A percentile compares a stretch with the other conserved stretches of the same genome.
Evolutionary conservation across 2,888 invertebrate species (phyloP).

Genomic region (Tryphoninae sp.): DNA sequence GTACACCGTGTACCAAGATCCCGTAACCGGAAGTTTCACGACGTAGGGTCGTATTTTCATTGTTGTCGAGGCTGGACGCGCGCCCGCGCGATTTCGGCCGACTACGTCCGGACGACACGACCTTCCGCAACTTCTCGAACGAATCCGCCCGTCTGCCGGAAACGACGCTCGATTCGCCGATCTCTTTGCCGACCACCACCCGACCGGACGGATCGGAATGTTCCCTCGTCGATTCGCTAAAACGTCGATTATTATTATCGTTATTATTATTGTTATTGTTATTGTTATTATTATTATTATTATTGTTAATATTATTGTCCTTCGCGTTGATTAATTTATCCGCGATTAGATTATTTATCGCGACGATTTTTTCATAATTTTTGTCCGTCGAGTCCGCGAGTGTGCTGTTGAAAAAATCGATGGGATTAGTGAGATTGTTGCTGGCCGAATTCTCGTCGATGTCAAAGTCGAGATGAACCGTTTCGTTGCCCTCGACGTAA

Average conservation of each 20-base stretch:
- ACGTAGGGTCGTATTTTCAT: slow-evolving; percentile 35
- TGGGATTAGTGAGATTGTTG: slow-evolving; percentile 8
- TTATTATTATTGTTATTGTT: neutral
- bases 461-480: slow-evolving; percentile 58
- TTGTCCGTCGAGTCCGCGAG: neutral
- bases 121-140: slow-evolving; percentile 59
- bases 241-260: neutral
- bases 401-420: neutral
- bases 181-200: slow-evolving; percentile 20
- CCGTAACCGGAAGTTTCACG: slow-evolving; percentile 51
- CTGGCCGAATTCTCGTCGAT: slow-evolving; percentile 31
- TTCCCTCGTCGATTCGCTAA: neutral
- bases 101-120: slow-evolving; percentile 48
- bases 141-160: slow-evolving; percentile 53
- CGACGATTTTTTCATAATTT: neutral
- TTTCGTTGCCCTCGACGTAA: slow-evolving; percentile 51
- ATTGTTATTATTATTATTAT: neutral
- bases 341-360: neutral
- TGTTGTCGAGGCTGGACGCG: neutral
- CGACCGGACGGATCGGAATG: slow-evolving; percentile 18
- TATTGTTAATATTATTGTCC: neutral
- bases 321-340: neutral
- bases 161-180: neutral
- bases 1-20: slow-evolving; percentile 48
- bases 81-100: slow-evolving; percentile 12